phyloP scores from a whole-genome alignment of 2,113 vertebrate genomes.

The Mustelus asterias region DNA sequence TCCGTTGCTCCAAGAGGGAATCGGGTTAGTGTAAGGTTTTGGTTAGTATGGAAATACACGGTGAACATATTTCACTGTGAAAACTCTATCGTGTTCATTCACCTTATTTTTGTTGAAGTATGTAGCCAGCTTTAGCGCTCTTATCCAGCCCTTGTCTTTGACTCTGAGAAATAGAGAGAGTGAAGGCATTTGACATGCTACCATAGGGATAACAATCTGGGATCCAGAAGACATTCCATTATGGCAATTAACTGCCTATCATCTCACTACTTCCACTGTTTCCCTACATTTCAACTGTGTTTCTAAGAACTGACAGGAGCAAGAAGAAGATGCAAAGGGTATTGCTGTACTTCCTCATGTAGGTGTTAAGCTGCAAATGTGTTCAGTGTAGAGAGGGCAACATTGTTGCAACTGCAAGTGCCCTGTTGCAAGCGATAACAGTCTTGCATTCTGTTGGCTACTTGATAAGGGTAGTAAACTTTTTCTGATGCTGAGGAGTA shows the following conservation, averaged over 20 bases:
- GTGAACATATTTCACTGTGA: background rate
- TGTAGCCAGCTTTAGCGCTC: background rate
- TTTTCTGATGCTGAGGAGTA: background rate
- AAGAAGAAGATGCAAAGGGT: background rate
- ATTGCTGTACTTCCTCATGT: background rate
- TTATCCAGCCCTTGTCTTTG: background rate
- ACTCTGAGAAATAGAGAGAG: background rate
- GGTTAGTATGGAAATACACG: background rate
- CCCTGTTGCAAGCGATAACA: background rate
- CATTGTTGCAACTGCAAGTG: background rate
- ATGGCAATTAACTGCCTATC: background rate
- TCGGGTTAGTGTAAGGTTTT: background rate
- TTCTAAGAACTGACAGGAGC: background rate
- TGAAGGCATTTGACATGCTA: background rate
- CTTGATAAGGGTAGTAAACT: background rate
- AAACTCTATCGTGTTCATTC: background rate
- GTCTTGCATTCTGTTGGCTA: background rate
- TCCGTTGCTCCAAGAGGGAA: background rate
- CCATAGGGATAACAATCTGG: background rate
- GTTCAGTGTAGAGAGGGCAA: background rate
- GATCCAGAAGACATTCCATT: background rate
- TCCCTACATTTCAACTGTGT: background rate
- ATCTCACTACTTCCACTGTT: background rate
- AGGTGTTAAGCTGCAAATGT: background rate
- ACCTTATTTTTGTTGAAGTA: background rate